Base-by-base conservation (phyloP, 2,888 invertebrate species). In the Scotopteryx bipunctaria region DNA sequence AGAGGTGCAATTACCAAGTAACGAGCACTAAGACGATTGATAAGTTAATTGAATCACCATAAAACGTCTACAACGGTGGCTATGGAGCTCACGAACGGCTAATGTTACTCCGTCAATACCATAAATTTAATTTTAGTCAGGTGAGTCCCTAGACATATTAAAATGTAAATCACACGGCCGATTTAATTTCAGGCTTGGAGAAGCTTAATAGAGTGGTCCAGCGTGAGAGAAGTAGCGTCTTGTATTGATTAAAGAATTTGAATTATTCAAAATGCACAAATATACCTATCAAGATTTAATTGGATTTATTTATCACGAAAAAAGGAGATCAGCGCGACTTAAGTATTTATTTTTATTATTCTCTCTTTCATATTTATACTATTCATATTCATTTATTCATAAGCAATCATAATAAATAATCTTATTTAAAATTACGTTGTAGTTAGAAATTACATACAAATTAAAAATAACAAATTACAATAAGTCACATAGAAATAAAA, bases 101-200 rank as follows among this genome's bases (percentile, higher is more conserved):
- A 76, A 75, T 76, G 73, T 69, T 70, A 70, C 73, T 71, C 69
- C 74, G 77, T 82, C 84, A 82, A 84, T 83, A 81, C 78, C 75
- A 83, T 86, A 86, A 87, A 86, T 87, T 80, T 75, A 70, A 78
- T 81, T 84, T 78, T 81, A 86, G 78, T 75, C 86, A 86, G 86
- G 86, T 86, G 79, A 76, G 81, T 81, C 84, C 84, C 87, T 83
- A 69, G 71, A 78, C 81, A 85, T 88, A 86, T 88, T 87, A 87
- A 88, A 87, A 88, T 86, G 87, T 87, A 87, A 88, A 87, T 88
- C 84, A 86, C 83, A 86, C 76, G 83, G 80, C 78, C 83, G 77
- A 85, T 87, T 88, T 87, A 86, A 87, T 88, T 88, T 86, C 86
- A 86, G 81, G 87, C 81, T 83, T 80, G 78, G 81, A 76, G 79